Conservation (phyloP, 2,113 vertebrate genomes). For the Indicator maculatus region DNA sequence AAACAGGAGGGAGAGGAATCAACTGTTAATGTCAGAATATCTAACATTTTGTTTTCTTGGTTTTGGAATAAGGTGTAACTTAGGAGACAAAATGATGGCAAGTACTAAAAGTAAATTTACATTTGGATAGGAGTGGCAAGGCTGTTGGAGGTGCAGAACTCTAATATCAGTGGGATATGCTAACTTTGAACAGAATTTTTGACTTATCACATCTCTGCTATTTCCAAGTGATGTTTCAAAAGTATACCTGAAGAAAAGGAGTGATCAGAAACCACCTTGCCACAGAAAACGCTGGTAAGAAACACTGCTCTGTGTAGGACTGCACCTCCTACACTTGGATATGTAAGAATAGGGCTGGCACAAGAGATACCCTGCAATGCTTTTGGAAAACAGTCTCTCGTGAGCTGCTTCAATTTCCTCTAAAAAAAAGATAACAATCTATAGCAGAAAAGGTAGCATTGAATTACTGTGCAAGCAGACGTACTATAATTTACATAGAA, state of each 20-base stretch:
- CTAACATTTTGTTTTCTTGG: neutral
- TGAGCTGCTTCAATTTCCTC: neutral
- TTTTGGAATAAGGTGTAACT: neutral
- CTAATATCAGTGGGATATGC: neutral
- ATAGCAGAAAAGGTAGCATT: neutral
- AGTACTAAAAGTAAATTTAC: neutral
- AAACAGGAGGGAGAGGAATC: neutral
- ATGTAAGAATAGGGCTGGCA: neutral
- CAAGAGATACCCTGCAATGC: neutral
- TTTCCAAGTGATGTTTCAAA: neutral
- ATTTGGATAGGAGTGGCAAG: neutral
- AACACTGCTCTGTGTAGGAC: neutral
- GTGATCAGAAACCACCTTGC: neutral
- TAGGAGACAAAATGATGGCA: neutral
- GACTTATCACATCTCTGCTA: neutral
- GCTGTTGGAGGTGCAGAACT: neutral
- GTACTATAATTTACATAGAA: neutral
- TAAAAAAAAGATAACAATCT: neutral
- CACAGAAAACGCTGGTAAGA: accelerated
- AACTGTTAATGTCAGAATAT: neutral
- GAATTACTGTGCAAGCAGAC: neutral
- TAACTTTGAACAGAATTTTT: neutral
- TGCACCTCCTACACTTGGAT: neutral
- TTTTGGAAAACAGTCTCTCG: accelerated
- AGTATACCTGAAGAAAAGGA: neutral